Percentiles rank a stretch among this genome's conserved stretches.
phyloP scores from a whole-genome alignment of 2,113 vertebrate species.

The Pungitius pungitius region DNA sequence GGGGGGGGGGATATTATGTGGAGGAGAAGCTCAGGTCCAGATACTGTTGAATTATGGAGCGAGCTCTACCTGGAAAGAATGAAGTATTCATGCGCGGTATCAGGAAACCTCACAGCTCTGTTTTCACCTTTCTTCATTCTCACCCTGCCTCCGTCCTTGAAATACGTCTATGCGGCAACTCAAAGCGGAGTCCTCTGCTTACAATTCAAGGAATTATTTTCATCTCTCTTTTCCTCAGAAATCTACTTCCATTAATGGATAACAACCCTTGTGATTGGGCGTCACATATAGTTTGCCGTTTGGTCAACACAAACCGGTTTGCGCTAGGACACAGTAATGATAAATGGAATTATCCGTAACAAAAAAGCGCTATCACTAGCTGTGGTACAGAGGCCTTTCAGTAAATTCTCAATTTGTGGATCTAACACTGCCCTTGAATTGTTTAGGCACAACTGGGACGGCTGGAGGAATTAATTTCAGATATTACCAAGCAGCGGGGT shows the following conservation, averaged over 20 bases:
- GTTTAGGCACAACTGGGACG: conserved; percentile 67
- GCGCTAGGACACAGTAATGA: conserved; percentile 49
- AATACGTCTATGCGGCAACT: conserved; percentile 36
- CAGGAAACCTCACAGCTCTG: conserved; percentile 33
- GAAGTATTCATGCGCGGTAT: conserved; percentile 39
- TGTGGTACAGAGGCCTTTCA: conserved; percentile 50
- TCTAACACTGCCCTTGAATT: conserved; percentile 75
- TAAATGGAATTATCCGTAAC: conserved; percentile 62
- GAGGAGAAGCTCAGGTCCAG: conserved; percentile 39
- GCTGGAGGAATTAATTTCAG: conserved; percentile 74
- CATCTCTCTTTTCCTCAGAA: conserved; percentile 25
- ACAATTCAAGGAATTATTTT: conserved; percentile 51
- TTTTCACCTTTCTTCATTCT: conserved; percentile 50
- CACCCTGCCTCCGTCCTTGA: conserved; percentile 30
- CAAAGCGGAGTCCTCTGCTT: conserved; percentile 43
- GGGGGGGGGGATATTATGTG: conserved; percentile 23
- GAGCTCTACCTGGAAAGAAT: conserved; percentile 40
- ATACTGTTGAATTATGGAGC: conserved; percentile 69
- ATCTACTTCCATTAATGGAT: conserved; percentile 41
- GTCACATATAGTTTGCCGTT: conserved; percentile 57
- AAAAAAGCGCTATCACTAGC: conserved; percentile 49
- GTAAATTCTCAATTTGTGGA: conserved; percentile 65
- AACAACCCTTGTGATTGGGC: conserved; percentile 50
- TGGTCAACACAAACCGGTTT: conserved; percentile 39
- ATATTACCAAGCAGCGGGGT: conserved; percentile 77